Base-by-base conservation (phyloP, 1,140 invertebrate species). In the Venustaconcha ellipsiformis region DNA sequence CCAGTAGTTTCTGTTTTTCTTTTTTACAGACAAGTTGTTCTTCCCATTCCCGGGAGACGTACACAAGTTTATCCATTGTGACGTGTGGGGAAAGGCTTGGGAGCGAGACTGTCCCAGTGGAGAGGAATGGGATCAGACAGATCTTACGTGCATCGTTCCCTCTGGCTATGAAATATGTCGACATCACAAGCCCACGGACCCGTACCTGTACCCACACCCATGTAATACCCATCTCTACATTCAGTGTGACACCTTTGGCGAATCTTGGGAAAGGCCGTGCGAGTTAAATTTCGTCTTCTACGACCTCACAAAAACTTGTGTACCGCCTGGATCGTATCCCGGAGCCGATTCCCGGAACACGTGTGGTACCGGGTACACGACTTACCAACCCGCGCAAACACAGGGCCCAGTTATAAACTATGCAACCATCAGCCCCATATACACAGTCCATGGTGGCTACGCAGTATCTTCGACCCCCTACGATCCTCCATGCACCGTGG, bases 51-150 rank as follows among this genome's bases (percentile, higher is more conserved):
- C 80, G 1, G 20, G n/a, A 11, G 75, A 83, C 65, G 57, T 56
- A 14, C 68, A 71, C 58, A 76, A 76, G 78, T 83, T 68, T 55
- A 79, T 83, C 63, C 76, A 83, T 48, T 85, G 83, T 65, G 82
- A 83, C 70, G 56, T 82, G 14, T 85, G 78, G 75, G 83, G 83
- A 15, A 59, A 80, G 17, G 80, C 82, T 20, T 85, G 79, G 75
- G 63, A 79, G 14, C 60, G 64, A n/a, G 15, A 67, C 20, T 85
- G 83, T 57, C 72, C 48, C 0, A n/a, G 11, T 1, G 66, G 68
- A n/a, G 30, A 64, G 26, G 60, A 74, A 18, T 85, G 82, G 83
- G 59, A 70, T 23, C 75, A 83, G 58, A n/a, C 13, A 1, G n/a
- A 76, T 13, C 67, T 74, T 15, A 80, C 74, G 1, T 84, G 83